A percentile compares a stretch with the other conserved stretches of the same genome.
phyloP scores from a whole-genome alignment of 2,888 invertebrate genomes.

The Mesorhabditis spiculigera region DNA sequence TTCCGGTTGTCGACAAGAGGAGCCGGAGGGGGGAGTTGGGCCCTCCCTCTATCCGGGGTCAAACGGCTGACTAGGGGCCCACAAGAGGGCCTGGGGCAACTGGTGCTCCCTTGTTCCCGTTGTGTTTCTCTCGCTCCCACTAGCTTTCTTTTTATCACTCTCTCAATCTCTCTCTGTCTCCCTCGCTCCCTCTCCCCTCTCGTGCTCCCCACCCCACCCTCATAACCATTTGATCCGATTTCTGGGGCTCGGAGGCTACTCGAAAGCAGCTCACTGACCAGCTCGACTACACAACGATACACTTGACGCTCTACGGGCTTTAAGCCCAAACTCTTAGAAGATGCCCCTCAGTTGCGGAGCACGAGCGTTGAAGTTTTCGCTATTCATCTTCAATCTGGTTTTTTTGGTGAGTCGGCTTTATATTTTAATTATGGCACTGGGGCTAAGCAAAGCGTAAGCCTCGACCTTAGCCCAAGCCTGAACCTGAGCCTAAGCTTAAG shows the following conservation, averaged over 20 bases:
- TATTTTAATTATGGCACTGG: slow-evolving; percentile 9
- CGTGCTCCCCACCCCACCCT: not conserved
- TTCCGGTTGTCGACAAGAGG: too few relatives aligned
- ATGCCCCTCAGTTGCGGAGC: slow-evolving; percentile 58
- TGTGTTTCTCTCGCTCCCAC: too few relatives aligned
- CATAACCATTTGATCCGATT: not conserved
- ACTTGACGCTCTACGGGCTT: not conserved
- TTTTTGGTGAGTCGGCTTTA: slow-evolving; percentile 50
- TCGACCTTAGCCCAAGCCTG: too few relatives aligned
- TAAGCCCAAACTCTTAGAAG: not conserved
- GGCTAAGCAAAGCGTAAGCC: not conserved
- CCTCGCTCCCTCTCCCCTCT: not conserved
- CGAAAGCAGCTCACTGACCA: too few relatives aligned
- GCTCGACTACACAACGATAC: not conserved
- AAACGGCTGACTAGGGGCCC: too few relatives aligned
- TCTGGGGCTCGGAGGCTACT: not conserved
- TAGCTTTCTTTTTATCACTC: not conserved
- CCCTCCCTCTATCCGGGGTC: too few relatives aligned
- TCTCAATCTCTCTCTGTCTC: not conserved
- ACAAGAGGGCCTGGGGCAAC: too few relatives aligned
- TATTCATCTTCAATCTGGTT: slow-evolving; percentile 57
- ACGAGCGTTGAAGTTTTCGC: slow-evolving; percentile 54
- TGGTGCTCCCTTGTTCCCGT: too few relatives aligned
- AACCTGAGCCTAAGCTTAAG: too few relatives aligned
- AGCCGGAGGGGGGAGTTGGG: too few relatives aligned